Base-by-base conservation (phyloP, 2,888 invertebrate genomes). In the Caenorhabditis sinica region DNA sequence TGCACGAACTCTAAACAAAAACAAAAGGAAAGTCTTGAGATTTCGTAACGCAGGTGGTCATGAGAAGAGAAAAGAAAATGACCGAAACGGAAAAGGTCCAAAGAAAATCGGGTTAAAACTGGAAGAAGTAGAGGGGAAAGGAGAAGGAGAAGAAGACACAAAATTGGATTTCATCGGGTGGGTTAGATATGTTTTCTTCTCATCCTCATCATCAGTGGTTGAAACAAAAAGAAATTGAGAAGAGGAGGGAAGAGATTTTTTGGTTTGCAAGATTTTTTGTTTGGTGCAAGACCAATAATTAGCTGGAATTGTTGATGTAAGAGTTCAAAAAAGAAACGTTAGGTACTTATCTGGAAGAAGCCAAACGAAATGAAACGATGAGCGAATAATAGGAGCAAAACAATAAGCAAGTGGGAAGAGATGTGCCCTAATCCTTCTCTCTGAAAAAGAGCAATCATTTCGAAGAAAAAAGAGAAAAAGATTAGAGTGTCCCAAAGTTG, bases 51-150 rank as follows among this genome's bases (percentile, higher is more conserved):
- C 53, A 69, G 69, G 69, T 69, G 69, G 69, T 69, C 69, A 69
- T 69, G 56, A 69, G 69, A 65, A 63, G 11, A 36, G 61, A 33
- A 45, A 65, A 9, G 56, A 69, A 69, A 56, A 56, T 69, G 69
- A 56, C 53, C 53, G 36, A 43, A 69, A 45, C 30, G 56, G 33
- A 69, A 56, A 56, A 45, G 40, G 74, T 65, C 74, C 74, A 74
- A 74, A 74, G 74, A 68, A 76, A 76, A 76, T 76, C 76, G 76
- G 76, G 76, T 76, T 76, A 76, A 68, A 76, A 76, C 49, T 72
- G 68, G 51, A 53, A 68, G 53, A 68, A 56, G 40, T 74, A 51
- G 53, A 23, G 51, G 73, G 17, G 49, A n/a, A n/a, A n/a, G 49
- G 13, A 49, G 63, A 61, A 63, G 23, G 40, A 23, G 28, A 49